These are phyloP conservation scores for Ectobius pallidus DNA, from an alignment of 2,888 invertebrate genomes.

Conservation along the genomic window DNA sequence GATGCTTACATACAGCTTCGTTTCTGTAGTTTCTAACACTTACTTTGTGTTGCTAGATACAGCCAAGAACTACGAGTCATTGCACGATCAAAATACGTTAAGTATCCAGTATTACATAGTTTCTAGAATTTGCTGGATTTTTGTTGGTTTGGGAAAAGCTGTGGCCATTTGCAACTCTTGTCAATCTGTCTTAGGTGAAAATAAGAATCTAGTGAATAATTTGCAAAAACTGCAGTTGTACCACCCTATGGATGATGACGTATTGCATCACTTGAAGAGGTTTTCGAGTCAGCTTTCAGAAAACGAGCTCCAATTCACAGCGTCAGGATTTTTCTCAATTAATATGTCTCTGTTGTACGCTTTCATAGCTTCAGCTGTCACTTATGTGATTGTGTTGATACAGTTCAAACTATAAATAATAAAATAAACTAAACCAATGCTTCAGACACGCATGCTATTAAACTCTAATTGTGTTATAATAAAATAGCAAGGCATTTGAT, in stretches of 20 bases:
- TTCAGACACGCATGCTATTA: too few species aligned
- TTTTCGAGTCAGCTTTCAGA: background rate
- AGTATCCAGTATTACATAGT: background rate
- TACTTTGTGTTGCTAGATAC: background rate
- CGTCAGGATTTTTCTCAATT: conserved; percentile 2
- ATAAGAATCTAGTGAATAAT: background rate
- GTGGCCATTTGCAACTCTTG: background rate
- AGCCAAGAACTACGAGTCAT: background rate
- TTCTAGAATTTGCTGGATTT: background rate
- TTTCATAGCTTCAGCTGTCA: conserved; percentile 1
- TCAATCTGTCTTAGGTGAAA: background rate
- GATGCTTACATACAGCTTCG: background rate
- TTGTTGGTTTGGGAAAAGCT: background rate
- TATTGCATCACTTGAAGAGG: background rate
- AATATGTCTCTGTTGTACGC: background rate
- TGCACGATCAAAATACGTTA: background rate
- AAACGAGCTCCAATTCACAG: background rate
- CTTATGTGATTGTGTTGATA: background rate
- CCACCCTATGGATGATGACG: background rate
- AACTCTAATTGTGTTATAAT: too few species aligned
- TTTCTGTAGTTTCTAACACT: background rate
- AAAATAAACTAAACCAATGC: too few species aligned
- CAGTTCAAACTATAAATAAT: background rate
- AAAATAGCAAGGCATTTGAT: too few species aligned
- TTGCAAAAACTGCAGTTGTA: background rate